A percentile compares a stretch with the other conserved stretches of the same genome.
These are phyloP conservation scores for Tauraco erythrolophus DNA, from an alignment of 2,113 vertebrate species.

Conservation along the genomic window DNA sequence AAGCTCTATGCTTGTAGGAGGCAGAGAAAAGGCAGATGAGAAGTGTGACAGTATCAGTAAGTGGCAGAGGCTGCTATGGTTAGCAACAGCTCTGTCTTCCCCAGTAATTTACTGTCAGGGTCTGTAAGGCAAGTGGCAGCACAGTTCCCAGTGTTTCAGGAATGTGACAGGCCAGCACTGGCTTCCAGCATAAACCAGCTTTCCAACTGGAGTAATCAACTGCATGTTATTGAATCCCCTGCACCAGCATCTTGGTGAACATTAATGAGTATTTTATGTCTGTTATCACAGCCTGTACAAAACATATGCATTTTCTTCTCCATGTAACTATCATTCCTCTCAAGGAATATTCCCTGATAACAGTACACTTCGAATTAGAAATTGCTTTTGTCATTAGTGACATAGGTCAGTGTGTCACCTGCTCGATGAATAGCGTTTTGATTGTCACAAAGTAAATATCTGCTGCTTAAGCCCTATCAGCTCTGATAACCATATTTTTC, in stretches of 20 bases:
- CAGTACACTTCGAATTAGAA: neutral
- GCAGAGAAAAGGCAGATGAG: neutral
- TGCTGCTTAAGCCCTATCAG: neutral
- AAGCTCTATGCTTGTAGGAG: neutral
- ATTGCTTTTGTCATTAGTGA: neutral
- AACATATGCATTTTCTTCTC: neutral
- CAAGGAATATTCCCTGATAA: neutral
- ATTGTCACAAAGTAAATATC: neutral
- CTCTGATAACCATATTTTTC: neutral
- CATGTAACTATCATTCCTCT: neutral
- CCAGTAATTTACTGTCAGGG: neutral
- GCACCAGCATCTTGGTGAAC: neutral
- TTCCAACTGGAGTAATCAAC: neutral
- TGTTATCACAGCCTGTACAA: neutral
- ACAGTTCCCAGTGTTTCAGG: neutral
- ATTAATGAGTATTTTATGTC: neutral
- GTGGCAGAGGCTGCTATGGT: neutral
- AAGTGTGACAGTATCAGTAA: neutral
- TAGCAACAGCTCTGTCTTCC: neutral
- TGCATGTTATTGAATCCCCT: neutral
- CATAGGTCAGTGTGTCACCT: neutral
- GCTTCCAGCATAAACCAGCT: neutral
- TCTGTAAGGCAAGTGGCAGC: neutral
- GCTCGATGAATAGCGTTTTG: rapidly evolving
- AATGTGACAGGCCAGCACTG: neutral